Conservation (phyloP, 2,113 vertebrate genomes). For the Elaphurus davidianus region DNA sequence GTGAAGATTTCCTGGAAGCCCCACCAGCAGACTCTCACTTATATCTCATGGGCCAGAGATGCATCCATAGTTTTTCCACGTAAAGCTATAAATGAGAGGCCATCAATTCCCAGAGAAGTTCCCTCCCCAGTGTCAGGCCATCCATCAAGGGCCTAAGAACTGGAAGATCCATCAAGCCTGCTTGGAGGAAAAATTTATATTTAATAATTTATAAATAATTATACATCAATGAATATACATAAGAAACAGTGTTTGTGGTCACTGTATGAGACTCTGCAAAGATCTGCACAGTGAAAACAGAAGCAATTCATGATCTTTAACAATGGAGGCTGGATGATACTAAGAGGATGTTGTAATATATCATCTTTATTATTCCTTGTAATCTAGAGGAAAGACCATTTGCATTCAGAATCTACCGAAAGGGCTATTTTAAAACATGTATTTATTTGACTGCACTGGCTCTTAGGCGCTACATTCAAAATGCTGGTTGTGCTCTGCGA, state of each 20-base stretch:
- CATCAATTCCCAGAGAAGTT: not conserved
- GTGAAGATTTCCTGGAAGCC: not conserved
- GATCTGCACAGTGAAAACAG: not conserved
- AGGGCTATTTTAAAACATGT: not conserved
- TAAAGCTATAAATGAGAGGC: too few relatives aligned
- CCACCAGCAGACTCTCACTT: not conserved
- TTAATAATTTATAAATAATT: not conserved
- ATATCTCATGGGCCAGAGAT: not conserved
- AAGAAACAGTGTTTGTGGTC: not conserved
- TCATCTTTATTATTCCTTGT: rapidly evolving
- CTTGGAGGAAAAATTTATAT: not conserved
- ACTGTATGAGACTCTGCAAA: rapidly evolving
- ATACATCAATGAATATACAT: not conserved
- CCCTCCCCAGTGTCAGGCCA: not conserved
- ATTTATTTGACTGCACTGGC: not conserved
- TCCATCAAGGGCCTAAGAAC: not conserved
- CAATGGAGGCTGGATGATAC: not conserved
- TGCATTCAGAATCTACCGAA: not conserved
- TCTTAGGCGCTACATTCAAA: not conserved
- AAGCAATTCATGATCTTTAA: not conserved
- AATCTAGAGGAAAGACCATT: not conserved
- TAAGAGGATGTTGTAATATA: rapidly evolving
- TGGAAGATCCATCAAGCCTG: not conserved
- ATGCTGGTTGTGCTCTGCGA: not conserved
- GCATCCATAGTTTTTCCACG: not conserved